A percentile compares a stretch with the other conserved stretches of the same genome.
phyloP scores from a whole-genome alignment of 2,888 invertebrate genomes.

The Laothoe populi region DNA sequence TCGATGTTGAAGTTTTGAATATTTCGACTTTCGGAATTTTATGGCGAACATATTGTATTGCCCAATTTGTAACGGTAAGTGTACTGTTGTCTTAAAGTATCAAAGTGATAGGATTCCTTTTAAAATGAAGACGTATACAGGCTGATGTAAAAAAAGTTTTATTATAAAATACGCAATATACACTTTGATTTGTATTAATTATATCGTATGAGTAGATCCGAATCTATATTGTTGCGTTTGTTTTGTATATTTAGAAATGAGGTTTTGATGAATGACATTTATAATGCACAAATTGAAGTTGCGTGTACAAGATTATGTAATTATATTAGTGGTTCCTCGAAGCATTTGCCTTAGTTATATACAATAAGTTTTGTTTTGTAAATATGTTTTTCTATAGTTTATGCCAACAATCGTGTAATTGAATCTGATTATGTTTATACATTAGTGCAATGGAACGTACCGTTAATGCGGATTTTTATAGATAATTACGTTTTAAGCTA shows the following conservation, averaged over 20 bases:
- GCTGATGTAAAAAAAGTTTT: not conserved
- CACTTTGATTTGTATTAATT: not conserved
- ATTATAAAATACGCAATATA: not conserved
- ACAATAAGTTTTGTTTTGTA: slow-evolving; percentile 34
- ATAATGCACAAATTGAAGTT: slow-evolving; percentile 30
- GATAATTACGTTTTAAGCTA: slow-evolving; percentile 26
- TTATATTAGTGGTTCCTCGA: slow-evolving; percentile 72
- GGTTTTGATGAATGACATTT: slow-evolving; percentile 30
- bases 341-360: slow-evolving; percentile 72
- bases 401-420: slow-evolving; percentile 32
- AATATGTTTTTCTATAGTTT: slow-evolving; percentile 33
- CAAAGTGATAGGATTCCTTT: not conserved
- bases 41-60: not conserved
- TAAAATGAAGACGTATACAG: not conserved
- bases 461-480: slow-evolving; percentile 16
- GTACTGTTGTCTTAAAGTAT: not conserved
- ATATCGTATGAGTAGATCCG: not conserved
- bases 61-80: not conserved
- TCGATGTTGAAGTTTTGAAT: slow-evolving; percentile 29
- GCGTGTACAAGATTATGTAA: slow-evolving; percentile 24
- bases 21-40: not conserved
- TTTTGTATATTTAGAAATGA: slow-evolving; percentile 38
- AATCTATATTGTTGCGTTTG: slow-evolving; percentile 31
- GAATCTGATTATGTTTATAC: slow-evolving; percentile 42
- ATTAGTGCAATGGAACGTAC: slow-evolving; percentile 41